A percentile compares a stretch with the other conserved stretches of the same genome.
Conservation (phyloP, 2,888 invertebrate species). For the Coleophora deauratella region DNA sequence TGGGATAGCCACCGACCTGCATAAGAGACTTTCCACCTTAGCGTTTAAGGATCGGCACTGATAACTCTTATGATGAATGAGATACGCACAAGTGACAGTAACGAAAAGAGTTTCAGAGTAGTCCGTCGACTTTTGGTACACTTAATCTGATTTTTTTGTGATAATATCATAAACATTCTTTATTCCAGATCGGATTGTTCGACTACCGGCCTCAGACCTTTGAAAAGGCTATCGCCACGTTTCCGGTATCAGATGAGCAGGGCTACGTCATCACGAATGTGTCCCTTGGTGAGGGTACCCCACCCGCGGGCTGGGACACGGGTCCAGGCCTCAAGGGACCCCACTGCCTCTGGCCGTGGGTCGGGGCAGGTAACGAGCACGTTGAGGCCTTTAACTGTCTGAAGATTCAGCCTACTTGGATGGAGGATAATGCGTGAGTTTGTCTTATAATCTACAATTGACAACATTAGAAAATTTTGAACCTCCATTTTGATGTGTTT, state of each 20-base stretch:
- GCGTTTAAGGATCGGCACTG: no score
- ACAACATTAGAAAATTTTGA: no score
- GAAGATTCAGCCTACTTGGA: constrained; percentile 89
- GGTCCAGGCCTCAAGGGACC: constrained; percentile 52
- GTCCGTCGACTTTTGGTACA: no score
- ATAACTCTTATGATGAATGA: no score
- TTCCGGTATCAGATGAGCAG: constrained; percentile 37
- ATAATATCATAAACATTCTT: not conserved
- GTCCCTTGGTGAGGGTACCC: constrained; percentile 66
- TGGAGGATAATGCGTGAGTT: constrained; percentile 76
- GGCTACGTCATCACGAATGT: constrained; percentile 69
- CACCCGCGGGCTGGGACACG: constrained; percentile 76
- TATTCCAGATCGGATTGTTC: constrained; percentile 58
- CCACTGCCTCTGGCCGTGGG: constrained; percentile 81
- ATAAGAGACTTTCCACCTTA: no score
- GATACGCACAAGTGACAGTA: no score
- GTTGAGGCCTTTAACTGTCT: constrained; percentile 80
- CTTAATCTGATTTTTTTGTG: no score
- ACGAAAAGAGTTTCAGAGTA: no score
- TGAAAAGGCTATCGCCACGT: constrained; percentile 49
- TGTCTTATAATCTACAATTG: not conserved
- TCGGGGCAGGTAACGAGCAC: constrained; percentile 76
- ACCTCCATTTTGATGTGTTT: no score
- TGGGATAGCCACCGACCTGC: no score
- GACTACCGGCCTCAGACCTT: constrained; percentile 47